Evolutionary conservation across 2,888 invertebrate genomes (phyloP).

Genomic region (Epirrhoe alternata): DNA sequence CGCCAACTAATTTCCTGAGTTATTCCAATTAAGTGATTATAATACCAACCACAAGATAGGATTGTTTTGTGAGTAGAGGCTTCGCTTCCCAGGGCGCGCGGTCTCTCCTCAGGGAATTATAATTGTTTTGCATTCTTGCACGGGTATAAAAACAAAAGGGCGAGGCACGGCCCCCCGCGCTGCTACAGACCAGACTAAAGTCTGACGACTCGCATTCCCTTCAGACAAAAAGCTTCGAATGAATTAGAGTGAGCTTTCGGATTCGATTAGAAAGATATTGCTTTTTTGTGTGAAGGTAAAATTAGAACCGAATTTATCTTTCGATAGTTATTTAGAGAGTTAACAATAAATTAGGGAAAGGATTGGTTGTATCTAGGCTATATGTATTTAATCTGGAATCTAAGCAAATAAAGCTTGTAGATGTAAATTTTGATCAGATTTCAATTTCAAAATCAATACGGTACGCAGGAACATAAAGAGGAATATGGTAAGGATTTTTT

Average conservation of each 20-base stretch:
- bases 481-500: neutral
- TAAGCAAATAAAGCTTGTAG: neutral
- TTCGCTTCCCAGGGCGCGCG: slow-evolving; percentile 72
- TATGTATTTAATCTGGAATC: too few relatives aligned
- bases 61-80: slow-evolving; percentile 67
- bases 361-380: neutral
- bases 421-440: neutral
- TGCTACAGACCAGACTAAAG: slow-evolving; percentile 78
- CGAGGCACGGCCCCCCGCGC: slow-evolving; percentile 76
- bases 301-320: slow-evolving; percentile 43
- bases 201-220: slow-evolving; percentile 82
- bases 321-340: slow-evolving; percentile 33
- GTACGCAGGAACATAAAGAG: too few relatives aligned
- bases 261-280: slow-evolving; percentile 48
- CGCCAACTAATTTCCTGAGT: slow-evolving; percentile 46
- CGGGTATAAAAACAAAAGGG: slow-evolving; percentile 83
- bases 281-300: slow-evolving; percentile 42
- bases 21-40: slow-evolving; percentile 70
- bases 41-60: slow-evolving; percentile 72
- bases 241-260: slow-evolving; percentile 69
- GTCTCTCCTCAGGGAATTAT: slow-evolving; percentile 80
- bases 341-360: slow-evolving; percentile 26
- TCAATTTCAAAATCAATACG: too few relatives aligned
- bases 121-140: slow-evolving; percentile 85
- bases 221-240: slow-evolving; percentile 79